Percentiles rank a stretch among this genome's conserved stretches.
These are phyloP conservation scores for Campoletis sonorensis DNA, from an alignment of 1,140 invertebrate species.

Conservation along the genomic window DNA sequence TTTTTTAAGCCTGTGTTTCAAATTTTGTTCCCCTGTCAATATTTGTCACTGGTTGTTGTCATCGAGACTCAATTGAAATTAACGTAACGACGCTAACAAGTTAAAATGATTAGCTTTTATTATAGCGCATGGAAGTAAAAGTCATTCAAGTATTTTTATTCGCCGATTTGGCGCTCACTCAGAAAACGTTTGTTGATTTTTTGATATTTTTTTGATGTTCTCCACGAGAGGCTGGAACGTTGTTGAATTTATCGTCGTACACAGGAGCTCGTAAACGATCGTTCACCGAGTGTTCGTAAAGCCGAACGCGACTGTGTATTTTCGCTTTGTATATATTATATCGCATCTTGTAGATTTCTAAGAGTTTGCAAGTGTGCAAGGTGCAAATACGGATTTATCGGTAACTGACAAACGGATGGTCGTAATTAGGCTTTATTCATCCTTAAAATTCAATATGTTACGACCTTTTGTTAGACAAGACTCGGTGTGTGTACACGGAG, in stretches of 20 bases:
- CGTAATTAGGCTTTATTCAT: background rate
- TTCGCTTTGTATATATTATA: background rate
- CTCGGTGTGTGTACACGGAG: background rate
- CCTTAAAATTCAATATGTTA: background rate
- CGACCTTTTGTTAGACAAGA: background rate
- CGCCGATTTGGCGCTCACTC: background rate
- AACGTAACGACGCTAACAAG: background rate
- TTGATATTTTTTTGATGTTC: background rate
- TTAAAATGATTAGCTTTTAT: slow-evolving; percentile 4
- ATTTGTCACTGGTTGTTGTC: background rate
- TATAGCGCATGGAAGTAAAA: slow-evolving; percentile 10
- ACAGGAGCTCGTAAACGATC: slow-evolving; percentile 30
- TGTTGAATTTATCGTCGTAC: slow-evolving; percentile 32
- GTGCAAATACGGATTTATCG: background rate
- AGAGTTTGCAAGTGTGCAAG: slow-evolving; percentile 8
- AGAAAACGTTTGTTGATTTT: background rate
- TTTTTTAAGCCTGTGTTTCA: too few relatives aligned
- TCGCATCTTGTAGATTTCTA: background rate
- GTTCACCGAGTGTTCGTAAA: background rate
- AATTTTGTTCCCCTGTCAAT: background rate
- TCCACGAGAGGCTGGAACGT: background rate
- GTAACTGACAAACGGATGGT: background rate
- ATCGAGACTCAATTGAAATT: background rate
- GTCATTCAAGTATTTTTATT: background rate
- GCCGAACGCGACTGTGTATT: background rate